Evolutionary conservation across 1,140 invertebrate species (phyloP).

Genomic region (Drosophila nannoptera): DNA sequence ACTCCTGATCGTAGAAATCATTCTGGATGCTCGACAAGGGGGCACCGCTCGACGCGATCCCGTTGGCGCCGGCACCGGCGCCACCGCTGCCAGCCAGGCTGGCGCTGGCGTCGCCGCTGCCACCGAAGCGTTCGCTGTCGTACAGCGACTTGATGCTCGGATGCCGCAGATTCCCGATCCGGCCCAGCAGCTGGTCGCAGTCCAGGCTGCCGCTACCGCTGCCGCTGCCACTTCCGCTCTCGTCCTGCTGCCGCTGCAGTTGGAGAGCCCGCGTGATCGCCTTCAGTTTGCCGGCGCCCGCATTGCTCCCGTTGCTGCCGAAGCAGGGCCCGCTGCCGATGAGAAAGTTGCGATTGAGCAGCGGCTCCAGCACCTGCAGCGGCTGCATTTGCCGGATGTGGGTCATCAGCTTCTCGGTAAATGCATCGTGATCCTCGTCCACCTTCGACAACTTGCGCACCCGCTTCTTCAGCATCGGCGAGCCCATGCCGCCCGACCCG

Average conservation of each 20-base stretch:
- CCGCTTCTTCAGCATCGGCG: constrained; percentile 82
- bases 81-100: not conserved
- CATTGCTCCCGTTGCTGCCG: not conserved
- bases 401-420: constrained; percentile 91
- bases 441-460: constrained; percentile 90
- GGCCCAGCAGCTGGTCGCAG: constrained; percentile 82
- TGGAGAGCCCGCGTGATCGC: constrained; percentile 34
- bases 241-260: constrained; percentile 34
- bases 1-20: constrained; percentile 96
- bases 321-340: constrained; percentile 32
- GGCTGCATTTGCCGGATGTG: constrained; percentile 91
- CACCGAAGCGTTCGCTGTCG: constrained; percentile 68
- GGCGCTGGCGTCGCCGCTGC: constrained; percentile 35
- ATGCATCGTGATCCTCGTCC: constrained; percentile 95
- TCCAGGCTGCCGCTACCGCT: constrained; percentile 19
- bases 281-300: constrained; percentile 47
- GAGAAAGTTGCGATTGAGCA: constrained; percentile 87
- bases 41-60: constrained; percentile 18
- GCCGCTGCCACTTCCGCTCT: constrained; percentile 23
- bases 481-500: constrained; percentile 23
- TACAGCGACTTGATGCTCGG: constrained; percentile 80
- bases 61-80: too few species aligned
- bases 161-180: constrained; percentile 86
- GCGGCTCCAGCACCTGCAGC: constrained; percentile 92
- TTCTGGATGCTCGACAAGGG: constrained; percentile 85